Evolutionary conservation across 2,797 vertebrate species (phyloP), one percentile per base, ranked within the genome.

Genomic region (Cynodonichthys magdalenae): DNA sequence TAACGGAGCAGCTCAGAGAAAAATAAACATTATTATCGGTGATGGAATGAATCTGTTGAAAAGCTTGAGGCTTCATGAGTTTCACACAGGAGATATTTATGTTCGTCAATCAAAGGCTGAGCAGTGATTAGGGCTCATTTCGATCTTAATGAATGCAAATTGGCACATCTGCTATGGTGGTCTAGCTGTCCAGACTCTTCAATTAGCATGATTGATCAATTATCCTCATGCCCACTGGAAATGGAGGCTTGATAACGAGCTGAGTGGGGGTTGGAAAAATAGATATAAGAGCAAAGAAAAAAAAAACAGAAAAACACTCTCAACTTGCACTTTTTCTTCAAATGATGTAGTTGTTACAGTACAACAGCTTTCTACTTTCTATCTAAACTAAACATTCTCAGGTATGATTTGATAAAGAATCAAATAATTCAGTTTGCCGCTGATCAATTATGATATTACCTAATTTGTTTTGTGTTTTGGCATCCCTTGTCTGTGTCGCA

Each of bases 181-280:
- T 83, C 90, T 91, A 89, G 89, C 90, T 93, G 91, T 92, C 92
- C 92, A 93, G 87, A 93, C 91, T 93, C 90, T 92, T 92, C 91
- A 94, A 92, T 95, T 94, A 93, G 91, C 82, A 80, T 93, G 93
- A 95, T 94, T 93, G 93, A 94, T 94, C 93, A 94, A 93, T 94
- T 95, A 93, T 93, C 87, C 79, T 90, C 80, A 89, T 93, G 86
- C 84, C 85, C 75, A 74, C 67, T 86, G 69, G 77, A 87, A 85
- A 84, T 75, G 63, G 82, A 87, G 54, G 81, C 72, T 75, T 45
- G 55, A 65, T 65, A 83, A 49, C 3, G 41, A 39, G 45, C 39
- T 31, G 18, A 34, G 36, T 49, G 53, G 56, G 55, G 56, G 54
- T 18, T 48, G 31, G 19, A 19, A 65, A 66, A 59, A 50, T 52